A percentile compares a stretch with the other conserved stretches of the same genome.
Conservation (phyloP, 2,113 vertebrate species). For the Brachypodius melanocephalos region DNA sequence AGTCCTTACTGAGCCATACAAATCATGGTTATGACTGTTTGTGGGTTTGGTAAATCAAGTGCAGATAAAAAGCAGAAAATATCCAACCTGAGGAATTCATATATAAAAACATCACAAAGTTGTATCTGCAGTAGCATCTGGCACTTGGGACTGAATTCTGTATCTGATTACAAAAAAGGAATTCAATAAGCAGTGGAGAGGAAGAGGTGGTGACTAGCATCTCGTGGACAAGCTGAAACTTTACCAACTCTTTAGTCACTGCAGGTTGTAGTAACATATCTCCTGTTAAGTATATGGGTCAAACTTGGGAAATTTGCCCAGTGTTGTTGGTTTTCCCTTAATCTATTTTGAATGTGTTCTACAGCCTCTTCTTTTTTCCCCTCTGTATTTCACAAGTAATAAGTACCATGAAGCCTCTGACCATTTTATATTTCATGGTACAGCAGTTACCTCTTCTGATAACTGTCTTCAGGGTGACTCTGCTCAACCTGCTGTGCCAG, state of each 20-base stretch:
- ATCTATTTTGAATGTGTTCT: not conserved
- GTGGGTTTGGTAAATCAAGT: not conserved
- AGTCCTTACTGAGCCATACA: not conserved
- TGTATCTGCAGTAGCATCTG: not conserved
- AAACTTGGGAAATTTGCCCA: not conserved
- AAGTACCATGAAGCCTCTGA: not conserved
- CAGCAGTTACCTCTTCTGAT: conserved; percentile 11
- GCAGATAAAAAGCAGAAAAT: not conserved
- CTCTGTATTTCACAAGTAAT: not conserved
- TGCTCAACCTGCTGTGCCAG: not conserved
- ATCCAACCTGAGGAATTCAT: not conserved
- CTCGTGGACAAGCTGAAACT: not conserved
- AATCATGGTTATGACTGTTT: not conserved
- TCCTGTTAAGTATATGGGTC: not conserved
- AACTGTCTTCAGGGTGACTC: conserved; percentile 7
- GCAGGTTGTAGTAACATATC: not conserved
- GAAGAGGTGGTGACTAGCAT: not conserved
- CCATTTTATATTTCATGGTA: not conserved
- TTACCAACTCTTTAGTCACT: not conserved
- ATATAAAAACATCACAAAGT: not conserved
- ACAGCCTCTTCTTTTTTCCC: not conserved
- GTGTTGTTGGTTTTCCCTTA: not conserved
- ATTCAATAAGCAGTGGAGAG: not conserved
- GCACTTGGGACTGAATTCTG: not conserved
- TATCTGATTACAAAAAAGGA: not conserved